These are phyloP conservation scores for Callithrix jacchus DNA, from an alignment of 2,113 vertebrate genomes.

Conservation along the genomic window DNA sequence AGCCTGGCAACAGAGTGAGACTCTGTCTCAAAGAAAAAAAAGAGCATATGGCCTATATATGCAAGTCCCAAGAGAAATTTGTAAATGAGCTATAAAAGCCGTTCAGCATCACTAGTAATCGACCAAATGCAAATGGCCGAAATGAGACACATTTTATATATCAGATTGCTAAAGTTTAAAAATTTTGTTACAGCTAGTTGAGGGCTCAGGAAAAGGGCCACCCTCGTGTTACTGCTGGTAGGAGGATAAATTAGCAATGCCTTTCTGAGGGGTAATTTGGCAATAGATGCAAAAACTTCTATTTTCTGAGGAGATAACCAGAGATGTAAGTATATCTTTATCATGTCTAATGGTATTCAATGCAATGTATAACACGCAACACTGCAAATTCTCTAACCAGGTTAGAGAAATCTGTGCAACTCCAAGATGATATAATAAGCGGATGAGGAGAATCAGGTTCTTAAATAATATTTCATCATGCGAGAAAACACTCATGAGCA, in stretches of 20 bases:
- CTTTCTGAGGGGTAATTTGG: background rate
- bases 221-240: background rate
- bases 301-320: background rate
- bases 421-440: background rate
- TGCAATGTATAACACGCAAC: background rate
- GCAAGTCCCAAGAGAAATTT: conserved; percentile 31
- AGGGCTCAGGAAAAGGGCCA: background rate
- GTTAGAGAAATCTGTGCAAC: background rate
- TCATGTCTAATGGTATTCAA: background rate
- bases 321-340: background rate
- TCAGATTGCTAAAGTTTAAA: background rate
- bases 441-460: background rate
- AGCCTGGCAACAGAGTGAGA: no score
- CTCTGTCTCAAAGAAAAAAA: background rate
- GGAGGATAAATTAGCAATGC: background rate
- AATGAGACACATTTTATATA: background rate
- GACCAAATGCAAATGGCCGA: conserved; percentile 25
- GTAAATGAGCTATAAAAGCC: conserved; percentile 4
- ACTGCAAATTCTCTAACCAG: background rate
- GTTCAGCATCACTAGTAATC: background rate
- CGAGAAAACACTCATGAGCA: background rate
- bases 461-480: conserved; percentile 4
- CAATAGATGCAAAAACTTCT: background rate
- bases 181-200: background rate
- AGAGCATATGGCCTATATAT: background rate